Conservation (phyloP, 2,888 invertebrate genomes). For the Ypsolopha scabrella region DNA sequence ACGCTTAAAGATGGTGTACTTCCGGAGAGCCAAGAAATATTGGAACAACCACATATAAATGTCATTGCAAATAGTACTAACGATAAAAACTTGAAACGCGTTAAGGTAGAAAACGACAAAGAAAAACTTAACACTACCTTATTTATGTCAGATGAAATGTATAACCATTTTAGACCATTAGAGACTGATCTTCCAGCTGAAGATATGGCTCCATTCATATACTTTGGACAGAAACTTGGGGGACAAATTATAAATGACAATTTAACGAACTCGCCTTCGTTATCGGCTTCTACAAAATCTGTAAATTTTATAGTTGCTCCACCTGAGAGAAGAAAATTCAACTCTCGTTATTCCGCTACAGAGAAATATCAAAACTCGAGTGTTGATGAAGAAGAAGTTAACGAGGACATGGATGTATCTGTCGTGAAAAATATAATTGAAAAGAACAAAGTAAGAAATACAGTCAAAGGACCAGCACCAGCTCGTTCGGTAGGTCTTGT, state of each 20-base stretch:
- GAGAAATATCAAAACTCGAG: constrained; percentile 61
- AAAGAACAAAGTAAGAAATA: constrained; percentile 63
- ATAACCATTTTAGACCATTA: constrained; percentile 74
- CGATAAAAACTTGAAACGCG: constrained; percentile 29
- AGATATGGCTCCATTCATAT: constrained; percentile 77
- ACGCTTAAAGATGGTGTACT: neutral
- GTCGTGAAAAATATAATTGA: constrained; percentile 67
- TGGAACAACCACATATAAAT: constrained; percentile 39
- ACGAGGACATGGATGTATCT: constrained; percentile 72
- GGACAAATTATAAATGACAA: constrained; percentile 49
- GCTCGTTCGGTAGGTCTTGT: constrained; percentile 54
- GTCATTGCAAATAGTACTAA: constrained; percentile 46
- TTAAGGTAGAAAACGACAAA: constrained; percentile 46
- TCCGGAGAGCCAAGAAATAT: constrained; percentile 17
- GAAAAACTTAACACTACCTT: constrained; percentile 63
- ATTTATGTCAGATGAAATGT: constrained; percentile 72
- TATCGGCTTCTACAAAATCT: constrained; percentile 61
- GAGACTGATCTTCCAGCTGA: constrained; percentile 73
- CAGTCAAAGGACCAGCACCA: constrained; percentile 62
- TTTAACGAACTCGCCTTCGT: constrained; percentile 52
- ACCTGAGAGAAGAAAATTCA: constrained; percentile 50
- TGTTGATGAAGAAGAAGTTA: constrained; percentile 66
- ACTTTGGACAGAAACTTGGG: constrained; percentile 75
- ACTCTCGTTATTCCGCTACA: constrained; percentile 57
- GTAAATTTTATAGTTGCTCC: constrained; percentile 55